A percentile compares a stretch with the other conserved stretches of the same genome.
Evolutionary conservation across 2,797 vertebrate genomes (phyloP).

Genomic region (Meda fulgida): DNA sequence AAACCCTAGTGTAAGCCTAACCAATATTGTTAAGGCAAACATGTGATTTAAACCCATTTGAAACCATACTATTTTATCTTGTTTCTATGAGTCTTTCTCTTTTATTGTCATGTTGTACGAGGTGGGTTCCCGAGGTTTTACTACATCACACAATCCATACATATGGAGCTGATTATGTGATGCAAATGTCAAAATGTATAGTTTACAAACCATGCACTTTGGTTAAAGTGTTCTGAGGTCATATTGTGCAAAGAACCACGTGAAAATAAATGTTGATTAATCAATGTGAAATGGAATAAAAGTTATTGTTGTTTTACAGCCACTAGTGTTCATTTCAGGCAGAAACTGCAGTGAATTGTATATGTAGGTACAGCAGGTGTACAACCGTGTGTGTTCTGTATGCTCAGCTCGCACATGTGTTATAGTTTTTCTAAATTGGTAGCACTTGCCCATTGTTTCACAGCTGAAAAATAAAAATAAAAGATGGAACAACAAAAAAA

Average conservation of each 20-base stretch:
- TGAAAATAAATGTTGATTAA: not conserved
- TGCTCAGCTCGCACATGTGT: not conserved
- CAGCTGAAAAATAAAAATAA: not conserved
- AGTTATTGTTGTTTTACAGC: not conserved
- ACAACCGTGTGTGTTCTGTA: not conserved
- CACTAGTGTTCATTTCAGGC: not conserved
- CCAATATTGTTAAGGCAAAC: not conserved
- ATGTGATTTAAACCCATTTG: not conserved
- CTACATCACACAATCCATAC: not conserved
- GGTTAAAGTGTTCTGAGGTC: no score
- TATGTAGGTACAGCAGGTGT: not conserved
- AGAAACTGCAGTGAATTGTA: not conserved
- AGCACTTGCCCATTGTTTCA: not conserved
- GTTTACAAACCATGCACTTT: not conserved
- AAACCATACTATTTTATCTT: no score
- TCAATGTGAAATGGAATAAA: not conserved
- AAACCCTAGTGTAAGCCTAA: not conserved
- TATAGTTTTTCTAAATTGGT: not conserved
- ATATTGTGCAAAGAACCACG: no score
- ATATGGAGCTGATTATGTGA: not conserved
- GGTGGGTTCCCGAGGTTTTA: not conserved
- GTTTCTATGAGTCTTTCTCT: no score
- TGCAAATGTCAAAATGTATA: not conserved
- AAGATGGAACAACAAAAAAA: not conserved
- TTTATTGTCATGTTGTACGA: not conserved